Evolutionary conservation across 2,888 invertebrate species (phyloP).

Genomic region (Xylota sylvarum): DNA sequence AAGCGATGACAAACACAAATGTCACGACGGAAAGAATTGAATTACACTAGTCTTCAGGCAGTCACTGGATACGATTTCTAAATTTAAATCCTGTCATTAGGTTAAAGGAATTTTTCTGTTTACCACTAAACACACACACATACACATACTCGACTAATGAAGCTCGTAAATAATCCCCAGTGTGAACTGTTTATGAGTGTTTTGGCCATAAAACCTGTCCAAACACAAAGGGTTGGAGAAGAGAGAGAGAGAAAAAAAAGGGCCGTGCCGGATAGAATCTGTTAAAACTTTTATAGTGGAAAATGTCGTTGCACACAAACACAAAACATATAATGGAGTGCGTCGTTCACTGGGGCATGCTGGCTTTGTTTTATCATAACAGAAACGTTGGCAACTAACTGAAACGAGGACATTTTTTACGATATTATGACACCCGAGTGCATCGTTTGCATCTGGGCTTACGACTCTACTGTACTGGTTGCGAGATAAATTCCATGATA

Average conservation of each 20-base stretch:
- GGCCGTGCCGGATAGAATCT: constrained; percentile 1
- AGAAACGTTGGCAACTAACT: constrained; percentile 31
- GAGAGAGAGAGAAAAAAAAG: not conserved
- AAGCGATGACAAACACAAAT: constrained; percentile 41
- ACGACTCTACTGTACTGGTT: not conserved
- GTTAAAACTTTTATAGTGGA: constrained; percentile 34
- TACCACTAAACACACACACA: no score
- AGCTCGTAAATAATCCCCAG: constrained; percentile 71
- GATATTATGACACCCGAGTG: constrained; percentile 62
- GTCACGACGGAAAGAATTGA: constrained; percentile 21
- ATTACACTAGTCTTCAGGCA: constrained; percentile 4
- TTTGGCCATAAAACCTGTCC: constrained; percentile 72
- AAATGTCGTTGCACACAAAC: constrained; percentile 23
- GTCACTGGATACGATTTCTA: constrained; percentile 36
- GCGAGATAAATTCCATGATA: constrained; percentile 15
- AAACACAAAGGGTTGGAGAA: constrained; percentile 38
- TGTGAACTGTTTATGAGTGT: constrained; percentile 73
- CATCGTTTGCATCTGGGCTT: constrained; percentile 51
- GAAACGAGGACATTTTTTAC: constrained; percentile 55
- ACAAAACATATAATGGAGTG: constrained; percentile 4
- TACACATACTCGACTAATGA: constrained; percentile 58
- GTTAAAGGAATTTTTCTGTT: constrained; percentile 51
- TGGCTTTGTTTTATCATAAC: constrained; percentile 52
- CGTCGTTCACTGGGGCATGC: constrained; percentile 34
- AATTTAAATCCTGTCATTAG: constrained; percentile 72